Base-by-base conservation (phyloP, 2,888 invertebrate species). In the Hyalella azteca region DNA sequence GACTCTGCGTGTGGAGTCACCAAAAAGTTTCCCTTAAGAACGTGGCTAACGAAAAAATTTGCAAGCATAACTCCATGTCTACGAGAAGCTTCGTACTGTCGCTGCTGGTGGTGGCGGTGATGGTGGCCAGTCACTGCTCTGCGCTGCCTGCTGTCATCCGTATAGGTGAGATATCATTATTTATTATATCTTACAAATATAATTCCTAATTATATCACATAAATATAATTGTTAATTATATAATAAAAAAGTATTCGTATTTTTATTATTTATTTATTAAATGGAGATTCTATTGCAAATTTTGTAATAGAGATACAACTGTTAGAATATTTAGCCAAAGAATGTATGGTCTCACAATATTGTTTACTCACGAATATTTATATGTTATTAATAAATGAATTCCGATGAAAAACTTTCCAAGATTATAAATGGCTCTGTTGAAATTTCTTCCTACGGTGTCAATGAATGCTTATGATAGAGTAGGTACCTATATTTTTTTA, bases 71-170 rank as follows among this genome's bases (percentile, higher is more conserved):
- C n/a, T n/a, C n/a, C n/a, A n/a, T n/a, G n/a, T n/a, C n/a, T n/a
- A n/a, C n/a, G n/a, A n/a, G n/a, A n/a, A n/a, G n/a, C n/a, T n/a
- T n/a, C 11, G 11, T 66, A 1, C 66, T 66, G 36, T 7, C 19
- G 15, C 36, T 66, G 66, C 39, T 66, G 32, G 36, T 36, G 36
- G n/a, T n/a, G n/a, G n/a, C n/a, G n/a, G n/a, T n/a, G n/a, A n/a
- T n/a, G n/a, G n/a, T n/a, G n/a, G n/a, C n/a, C n/a, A 32, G n/a
- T 36, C 7, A 29, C 66, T 66, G 36, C 19, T 13, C 66, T 9
- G 66, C 66, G 13, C 66, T 66, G 11, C 66, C 66, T 66, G 66
- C 66, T 19, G 66, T 66, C 66, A 66, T 66, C 19, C 22, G 66
- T 11, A 66, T 66, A 36, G 66, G 66, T 66, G 4, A 36, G 66